Base-by-base conservation (phyloP, 2,888 invertebrate genomes). In the Germaria angustata region DNA sequence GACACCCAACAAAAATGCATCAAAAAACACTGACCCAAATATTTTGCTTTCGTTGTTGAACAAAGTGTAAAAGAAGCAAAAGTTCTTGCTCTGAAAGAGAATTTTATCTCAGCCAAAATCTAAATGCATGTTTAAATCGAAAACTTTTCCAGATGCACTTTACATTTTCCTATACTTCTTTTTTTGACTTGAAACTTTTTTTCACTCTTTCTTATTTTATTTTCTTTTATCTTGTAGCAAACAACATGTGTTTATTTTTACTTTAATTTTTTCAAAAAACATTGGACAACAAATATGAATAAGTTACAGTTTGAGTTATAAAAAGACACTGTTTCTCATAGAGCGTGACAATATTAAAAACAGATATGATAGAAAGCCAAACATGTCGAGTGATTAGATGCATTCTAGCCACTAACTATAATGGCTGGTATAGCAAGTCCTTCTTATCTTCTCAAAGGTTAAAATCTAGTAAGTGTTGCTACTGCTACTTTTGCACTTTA, bases 231-330 rank as follows among this genome's bases (percentile, higher is more conserved):
- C 28, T 81, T 76, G 41, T 28, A 65, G 36, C 49, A 59, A 79
- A 82, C 79, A 82, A 79, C 79, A 76, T 82, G 75, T 79, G 79
- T 76, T 82, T 76, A 71, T 66, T 82, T 71, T 75, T 17, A 32
- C 46, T 51, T 41, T 41, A 32, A n/a, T 46, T 41, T 44, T 46
- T 53, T 0, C 71, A 46, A 49, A 53, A 71, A 75, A 71, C 66
- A 76, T 79, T 79, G 82, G 79, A 61, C 69, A 78, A 59, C 66
- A 66, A 71, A 53, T 57, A 78, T 49, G 61, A 53, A 72, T 57
- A 63, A 79, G 28, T 39, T 65, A 32, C 17, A 49, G 22, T 49
- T 46, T 63, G 20, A 51, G 22, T 15, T 34, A 20, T 59, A 34
- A 20, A 11, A 53, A 2, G 44, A 61, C 77, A 77, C 77, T 28